phyloP scores from a whole-genome alignment of 2,113 vertebrate species.

The Microcebus lehilahytsara region DNA sequence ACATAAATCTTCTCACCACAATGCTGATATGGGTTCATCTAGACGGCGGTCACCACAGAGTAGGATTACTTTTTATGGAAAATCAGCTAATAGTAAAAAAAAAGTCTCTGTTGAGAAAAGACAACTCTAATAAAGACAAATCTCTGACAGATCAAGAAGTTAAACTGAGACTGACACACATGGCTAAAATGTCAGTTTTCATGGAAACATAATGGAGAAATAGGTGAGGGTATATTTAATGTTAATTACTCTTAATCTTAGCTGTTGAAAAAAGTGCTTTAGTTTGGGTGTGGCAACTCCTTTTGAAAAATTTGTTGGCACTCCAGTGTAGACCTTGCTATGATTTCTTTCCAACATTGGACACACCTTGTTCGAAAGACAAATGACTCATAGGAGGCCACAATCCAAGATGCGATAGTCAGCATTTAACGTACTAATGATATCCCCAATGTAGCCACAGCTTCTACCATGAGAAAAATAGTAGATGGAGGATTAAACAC shows the following conservation, averaged over 20 bases:
- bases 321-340: constrained; percentile 35
- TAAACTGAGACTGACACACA: neutral
- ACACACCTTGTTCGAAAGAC: constrained; percentile 74
- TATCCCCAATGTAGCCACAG: constrained; percentile 31
- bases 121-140: neutral
- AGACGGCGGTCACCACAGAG: neutral
- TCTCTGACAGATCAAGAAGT: constrained; percentile 30
- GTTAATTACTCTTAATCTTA: constrained; percentile 67
- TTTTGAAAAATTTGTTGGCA: constrained; percentile 59
- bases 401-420: constrained; percentile 54
- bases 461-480: constrained; percentile 12
- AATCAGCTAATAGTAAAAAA: neutral
- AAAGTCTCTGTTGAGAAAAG: neutral
- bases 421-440: constrained; percentile 57
- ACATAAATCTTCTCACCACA: neutral
- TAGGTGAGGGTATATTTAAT: constrained; percentile 30
- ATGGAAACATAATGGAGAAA: constrained; percentile 39
- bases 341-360: constrained; percentile 65
- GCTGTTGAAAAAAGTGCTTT: constrained; percentile 58
- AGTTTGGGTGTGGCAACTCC: constrained; percentile 56
- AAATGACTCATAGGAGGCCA: constrained; percentile 63
- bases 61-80: neutral
- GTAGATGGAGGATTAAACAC: neutral
- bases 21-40: neutral
- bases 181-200: constrained; percentile 44